phyloP scores from a whole-genome alignment of 2,113 vertebrate genomes.

The Dasypus novemcinctus region DNA sequence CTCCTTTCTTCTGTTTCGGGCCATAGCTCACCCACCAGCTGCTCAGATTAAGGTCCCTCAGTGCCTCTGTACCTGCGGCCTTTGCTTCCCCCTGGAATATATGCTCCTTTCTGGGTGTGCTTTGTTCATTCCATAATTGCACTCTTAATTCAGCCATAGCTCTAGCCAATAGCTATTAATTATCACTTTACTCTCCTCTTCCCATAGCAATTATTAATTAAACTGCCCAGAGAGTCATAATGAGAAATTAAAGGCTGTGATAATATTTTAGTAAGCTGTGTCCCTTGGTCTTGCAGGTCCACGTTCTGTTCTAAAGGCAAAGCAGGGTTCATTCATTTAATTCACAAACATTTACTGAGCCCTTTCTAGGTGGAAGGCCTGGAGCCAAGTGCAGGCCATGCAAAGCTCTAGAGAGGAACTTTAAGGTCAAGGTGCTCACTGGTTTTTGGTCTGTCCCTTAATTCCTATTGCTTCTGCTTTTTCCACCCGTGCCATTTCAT shows the following conservation, averaged over 20 bases:
- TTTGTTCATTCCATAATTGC: constrained; percentile 53
- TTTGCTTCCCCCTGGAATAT: not conserved
- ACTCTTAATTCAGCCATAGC: constrained; percentile 52
- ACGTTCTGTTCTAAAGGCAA: constrained; percentile 31
- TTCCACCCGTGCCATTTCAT: not conserved
- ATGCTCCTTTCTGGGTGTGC: constrained; percentile 4
- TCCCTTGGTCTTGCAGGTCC: constrained; percentile 47
- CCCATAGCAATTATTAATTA: constrained; percentile 73
- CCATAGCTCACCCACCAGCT: not conserved
- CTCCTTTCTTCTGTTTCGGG: not conserved
- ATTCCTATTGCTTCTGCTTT: constrained; percentile 12
- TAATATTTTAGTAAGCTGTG: constrained; percentile 64
- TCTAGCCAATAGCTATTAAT: constrained; percentile 71
- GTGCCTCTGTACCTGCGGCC: not conserved
- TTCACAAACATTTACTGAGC: not conserved
- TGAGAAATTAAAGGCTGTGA: constrained; percentile 68
- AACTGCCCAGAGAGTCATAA: constrained; percentile 63
- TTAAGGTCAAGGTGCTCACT: not conserved
- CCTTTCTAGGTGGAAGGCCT: not conserved
- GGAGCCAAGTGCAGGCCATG: not conserved
- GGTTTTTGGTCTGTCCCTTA: not conserved
- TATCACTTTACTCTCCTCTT: constrained; percentile 59
- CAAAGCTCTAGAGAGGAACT: not conserved
- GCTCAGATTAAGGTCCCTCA: not conserved
- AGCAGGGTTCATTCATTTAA: constrained; percentile 39